A percentile compares a stretch with the other conserved stretches of the same genome.
phyloP scores from a whole-genome alignment of 2,113 vertebrate species.

The Seriola quinqueradiata region DNA sequence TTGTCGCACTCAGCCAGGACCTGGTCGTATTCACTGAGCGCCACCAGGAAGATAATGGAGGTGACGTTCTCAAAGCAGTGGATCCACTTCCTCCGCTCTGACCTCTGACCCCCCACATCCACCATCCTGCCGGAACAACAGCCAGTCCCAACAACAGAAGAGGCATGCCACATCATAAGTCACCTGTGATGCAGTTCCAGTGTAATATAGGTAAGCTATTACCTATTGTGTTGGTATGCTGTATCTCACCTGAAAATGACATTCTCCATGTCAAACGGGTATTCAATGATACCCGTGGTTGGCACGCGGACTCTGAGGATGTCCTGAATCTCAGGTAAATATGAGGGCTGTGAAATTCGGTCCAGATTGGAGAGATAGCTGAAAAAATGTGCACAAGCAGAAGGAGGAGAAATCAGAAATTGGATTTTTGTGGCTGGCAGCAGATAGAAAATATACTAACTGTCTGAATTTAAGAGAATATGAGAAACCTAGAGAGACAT shows the following conservation, averaged over 20 bases:
- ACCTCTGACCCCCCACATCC: slow-evolving; percentile 98
- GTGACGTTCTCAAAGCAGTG: slow-evolving; percentile 99
- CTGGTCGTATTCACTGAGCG: slow-evolving; percentile 99
- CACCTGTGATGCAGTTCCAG: neutral
- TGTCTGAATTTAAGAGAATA: neutral
- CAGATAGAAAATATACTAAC: neutral
- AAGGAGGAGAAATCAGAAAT: neutral
- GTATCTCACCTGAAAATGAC: slow-evolving; percentile 95
- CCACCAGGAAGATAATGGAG: slow-evolving; percentile 99
- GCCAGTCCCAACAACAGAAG: neutral
- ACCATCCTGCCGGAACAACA: slow-evolving; percentile 91
- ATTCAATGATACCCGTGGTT: slow-evolving; percentile 88
- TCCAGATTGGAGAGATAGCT: slow-evolving; percentile 82
- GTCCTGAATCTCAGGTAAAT: slow-evolving; percentile 72
- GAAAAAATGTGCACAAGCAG: slow-evolving; percentile 9
- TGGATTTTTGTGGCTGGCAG: neutral
- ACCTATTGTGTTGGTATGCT: rapidly evolving
- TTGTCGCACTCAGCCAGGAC: slow-evolving; percentile 97
- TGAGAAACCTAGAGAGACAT: too few species aligned
- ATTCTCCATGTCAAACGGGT: slow-evolving; percentile 97
- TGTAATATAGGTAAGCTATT: neutral
- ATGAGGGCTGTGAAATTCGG: slow-evolving; percentile 73
- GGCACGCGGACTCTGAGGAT: slow-evolving; percentile 84
- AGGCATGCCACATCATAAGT: neutral
- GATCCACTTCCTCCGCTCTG: slow-evolving; percentile 99